Evolutionary conservation across 2,888 invertebrate species (phyloP).

Genomic region (Pilophorus perplexus): DNA sequence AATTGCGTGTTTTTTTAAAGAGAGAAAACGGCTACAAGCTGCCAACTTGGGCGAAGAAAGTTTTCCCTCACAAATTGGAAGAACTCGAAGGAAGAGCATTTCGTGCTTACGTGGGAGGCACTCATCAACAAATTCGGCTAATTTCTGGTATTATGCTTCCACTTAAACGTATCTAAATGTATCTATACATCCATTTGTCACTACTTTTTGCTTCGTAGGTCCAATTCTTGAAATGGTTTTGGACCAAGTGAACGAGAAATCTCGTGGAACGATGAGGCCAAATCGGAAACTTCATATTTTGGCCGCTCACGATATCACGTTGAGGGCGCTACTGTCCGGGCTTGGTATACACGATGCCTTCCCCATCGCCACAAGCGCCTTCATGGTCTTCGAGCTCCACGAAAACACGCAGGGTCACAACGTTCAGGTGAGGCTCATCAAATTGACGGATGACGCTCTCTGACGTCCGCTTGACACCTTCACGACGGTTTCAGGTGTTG

Average conservation of each 20-base stretch:
- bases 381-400: constrained; percentile 44
- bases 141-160: constrained; percentile 15
- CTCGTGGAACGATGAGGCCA: constrained; percentile 33
- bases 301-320: constrained; percentile 46
- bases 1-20: constrained; percentile 48
- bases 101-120: constrained; percentile 34
- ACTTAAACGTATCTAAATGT: background rate
- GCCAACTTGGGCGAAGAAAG: constrained; percentile 72
- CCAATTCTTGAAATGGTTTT: constrained; percentile 41
- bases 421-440: constrained; percentile 43
- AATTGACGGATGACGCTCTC: no score
- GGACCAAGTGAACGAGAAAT: constrained; percentile 41
- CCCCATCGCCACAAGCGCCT: constrained; percentile 43
- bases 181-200: background rate
- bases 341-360: constrained; percentile 41
- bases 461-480: background rate
- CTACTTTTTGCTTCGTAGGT: constrained; percentile 39
- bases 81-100: constrained; percentile 34
- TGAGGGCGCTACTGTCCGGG: constrained; percentile 42
- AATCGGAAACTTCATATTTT: constrained; percentile 40
- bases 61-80: constrained; percentile 65
- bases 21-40: constrained; percentile 64
- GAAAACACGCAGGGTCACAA: constrained; percentile 30
- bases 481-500: constrained; percentile 36
- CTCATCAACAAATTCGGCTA: constrained; percentile 8